phyloP scores from a whole-genome alignment of 2,113 vertebrate species.

The Steatornis caripensis region DNA sequence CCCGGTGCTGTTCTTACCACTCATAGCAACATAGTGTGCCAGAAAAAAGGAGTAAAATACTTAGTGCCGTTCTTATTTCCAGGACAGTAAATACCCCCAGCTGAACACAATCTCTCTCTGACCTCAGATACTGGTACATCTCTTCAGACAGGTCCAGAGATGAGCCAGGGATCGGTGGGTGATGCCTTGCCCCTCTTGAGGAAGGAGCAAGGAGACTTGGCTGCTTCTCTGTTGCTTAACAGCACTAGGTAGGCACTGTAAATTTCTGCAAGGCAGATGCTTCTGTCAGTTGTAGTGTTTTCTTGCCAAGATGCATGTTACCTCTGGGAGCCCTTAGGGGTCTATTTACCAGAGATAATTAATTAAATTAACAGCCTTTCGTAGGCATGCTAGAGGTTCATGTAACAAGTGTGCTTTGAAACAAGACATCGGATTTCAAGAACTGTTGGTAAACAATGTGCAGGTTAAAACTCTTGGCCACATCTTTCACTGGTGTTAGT shows the following conservation, averaged over 20 bases:
- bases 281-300: slow-evolving; percentile 23
- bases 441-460: not conserved
- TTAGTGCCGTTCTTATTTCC: not conserved
- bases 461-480: not conserved
- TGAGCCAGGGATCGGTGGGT: not conserved
- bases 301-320: slow-evolving; percentile 28
- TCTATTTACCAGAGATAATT: slow-evolving; percentile 54
- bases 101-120: not conserved
- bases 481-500: not conserved
- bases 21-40: not conserved
- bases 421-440: not conserved
- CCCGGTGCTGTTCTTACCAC: too few species aligned
- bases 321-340: slow-evolving; percentile 39
- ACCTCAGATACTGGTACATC: not conserved
- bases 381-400: not conserved
- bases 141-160: not conserved
- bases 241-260: not conserved
- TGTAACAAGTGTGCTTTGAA: slow-evolving; percentile 11
- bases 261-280: slow-evolving; percentile 24
- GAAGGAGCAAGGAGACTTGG: not conserved
- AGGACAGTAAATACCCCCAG: not conserved
- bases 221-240: not conserved
- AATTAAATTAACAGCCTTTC: slow-evolving; percentile 63
- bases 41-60: not conserved
- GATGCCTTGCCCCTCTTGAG: not conserved